phyloP scores from a whole-genome alignment of 2,888 invertebrate genomes.

The Agrenia bidenticulata region DNA sequence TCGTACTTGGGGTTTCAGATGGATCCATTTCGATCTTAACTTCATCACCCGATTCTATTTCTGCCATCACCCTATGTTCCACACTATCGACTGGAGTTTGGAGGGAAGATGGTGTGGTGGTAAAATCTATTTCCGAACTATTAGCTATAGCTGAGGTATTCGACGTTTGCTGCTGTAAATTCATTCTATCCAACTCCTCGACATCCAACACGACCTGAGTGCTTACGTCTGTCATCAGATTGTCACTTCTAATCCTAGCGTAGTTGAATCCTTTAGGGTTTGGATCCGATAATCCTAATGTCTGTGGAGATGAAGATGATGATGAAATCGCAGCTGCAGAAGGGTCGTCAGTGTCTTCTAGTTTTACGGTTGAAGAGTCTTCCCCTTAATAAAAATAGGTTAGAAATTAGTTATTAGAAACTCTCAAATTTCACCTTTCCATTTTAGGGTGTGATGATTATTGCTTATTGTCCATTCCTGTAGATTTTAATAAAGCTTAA shows the following conservation, averaged over 20 bases:
- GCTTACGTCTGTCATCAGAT: background rate
- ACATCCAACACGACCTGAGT: conserved; percentile 2
- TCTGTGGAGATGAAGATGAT: too few relatives aligned
- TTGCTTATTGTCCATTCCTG: too few relatives aligned
- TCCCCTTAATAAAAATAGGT: background rate
- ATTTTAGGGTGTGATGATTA: background rate
- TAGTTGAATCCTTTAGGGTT: background rate
- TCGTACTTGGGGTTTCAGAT: too few relatives aligned
- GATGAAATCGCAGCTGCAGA: background rate
- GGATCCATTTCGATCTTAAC: too few relatives aligned
- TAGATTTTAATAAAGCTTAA: too few relatives aligned
- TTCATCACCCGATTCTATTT: too few relatives aligned
- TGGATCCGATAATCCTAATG: background rate
- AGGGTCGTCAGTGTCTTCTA: background rate
- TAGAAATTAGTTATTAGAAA: background rate
- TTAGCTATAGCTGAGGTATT: too few relatives aligned
- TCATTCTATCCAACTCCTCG: background rate
- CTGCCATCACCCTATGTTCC: too few relatives aligned
- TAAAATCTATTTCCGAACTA: background rate
- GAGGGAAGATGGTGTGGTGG: background rate
- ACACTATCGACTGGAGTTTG: too few relatives aligned
- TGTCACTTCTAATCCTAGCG: background rate
- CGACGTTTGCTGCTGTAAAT: too few relatives aligned
- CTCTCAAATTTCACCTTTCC: background rate
- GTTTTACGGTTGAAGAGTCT: background rate